Evolutionary conservation across 2,797 vertebrate species (phyloP), one percentile per base, ranked within the genome.

Genomic region (Takifugu ocellatus): DNA sequence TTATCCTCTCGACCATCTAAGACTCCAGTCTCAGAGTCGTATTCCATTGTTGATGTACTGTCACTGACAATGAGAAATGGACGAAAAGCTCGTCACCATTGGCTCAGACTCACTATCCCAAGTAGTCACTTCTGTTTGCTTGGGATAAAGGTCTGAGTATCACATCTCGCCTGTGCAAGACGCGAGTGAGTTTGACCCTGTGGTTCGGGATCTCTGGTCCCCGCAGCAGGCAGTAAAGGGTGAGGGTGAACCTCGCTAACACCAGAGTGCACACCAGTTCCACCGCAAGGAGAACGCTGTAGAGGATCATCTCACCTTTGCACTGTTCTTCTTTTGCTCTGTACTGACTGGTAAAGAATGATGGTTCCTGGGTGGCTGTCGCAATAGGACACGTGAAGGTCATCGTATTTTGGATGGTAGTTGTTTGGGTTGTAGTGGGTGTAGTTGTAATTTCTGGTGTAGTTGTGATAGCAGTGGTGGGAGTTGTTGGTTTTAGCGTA

Each of bases 141-240:
- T 90, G 71, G 21, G 0, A 25, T 9, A 89, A 12, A 43, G 91
- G 88, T 56, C 52, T 74, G 5, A 90, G 59, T 24, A 65, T 82
- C 44, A 90, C 52, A 9, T 90, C 88, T 63, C 78, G 90, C 53
- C 63, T 89, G 83, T 88, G 79, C 39, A 86, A 81, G 60, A 90
- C 90, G 25, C 7, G 72, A 1, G 82, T 92, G 26, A 92, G 86
- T 63, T 79, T 88, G 50, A 92, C 66, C 45, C 53, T 59, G 21
- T 74, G 54, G 49, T 70, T 43, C 15, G 68, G 42, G 51, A 44
- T 82, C 66, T 87, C 72, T 17, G 59, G 74, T 29, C 5, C 1
- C 45, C 87, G 81, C 21, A 91, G 74, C 62, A 88, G 77, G 6
- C 42, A 29, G 51, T 88, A 89, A 29, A 92, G 54, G 24, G 82